Base-by-base conservation (phyloP, 2,888 invertebrate genomes). In the Agapetus fuscipes region DNA sequence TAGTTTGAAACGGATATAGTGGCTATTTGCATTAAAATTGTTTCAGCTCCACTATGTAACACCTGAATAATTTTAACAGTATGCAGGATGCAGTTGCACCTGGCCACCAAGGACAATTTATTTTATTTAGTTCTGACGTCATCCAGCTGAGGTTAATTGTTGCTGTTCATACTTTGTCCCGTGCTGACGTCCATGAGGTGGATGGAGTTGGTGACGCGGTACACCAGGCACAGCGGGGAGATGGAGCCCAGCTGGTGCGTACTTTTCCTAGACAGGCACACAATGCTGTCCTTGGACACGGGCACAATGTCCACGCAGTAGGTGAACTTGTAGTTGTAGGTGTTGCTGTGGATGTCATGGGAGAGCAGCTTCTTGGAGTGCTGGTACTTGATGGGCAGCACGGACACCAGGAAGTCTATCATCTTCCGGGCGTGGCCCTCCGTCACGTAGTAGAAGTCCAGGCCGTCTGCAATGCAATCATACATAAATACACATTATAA, bases 301-400 rank as follows among this genome's bases (percentile, higher is more conserved):
- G 98, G 97, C 1, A 91, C 93, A 53, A 99, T 88, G 61, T 98
- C 96, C 48, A 98, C 82, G 45, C 89, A 86, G 62, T 76, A 89
- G 4, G 94, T 88, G 57, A 86, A 88, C 63, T 99, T 99, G 64
- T 95, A 97, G 61, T 96, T 96, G 64, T 87, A 96, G 10, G 82
- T 76, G 57, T 98, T 98, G 60, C 89, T 96, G 62, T 93, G 94
- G 39, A 91, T 86, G 62, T 99, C 98, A 55, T 97, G 97, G 0
- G 97, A 95, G 52, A 97, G 85, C 27, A 97, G 71, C 55, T 94
- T 93, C 61, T 97, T 95, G 0, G 96, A 93, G 55, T 87, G 84
- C 50, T 84, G 81, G 54, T 81, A 80, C 55, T 86, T 83, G 53
- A 87, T 83, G 1, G 98, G 98, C 37, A 97, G 74, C 50, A 93